phyloP scores from a whole-genome alignment of 2,888 invertebrate species.

The Agrotis ipsilon region DNA sequence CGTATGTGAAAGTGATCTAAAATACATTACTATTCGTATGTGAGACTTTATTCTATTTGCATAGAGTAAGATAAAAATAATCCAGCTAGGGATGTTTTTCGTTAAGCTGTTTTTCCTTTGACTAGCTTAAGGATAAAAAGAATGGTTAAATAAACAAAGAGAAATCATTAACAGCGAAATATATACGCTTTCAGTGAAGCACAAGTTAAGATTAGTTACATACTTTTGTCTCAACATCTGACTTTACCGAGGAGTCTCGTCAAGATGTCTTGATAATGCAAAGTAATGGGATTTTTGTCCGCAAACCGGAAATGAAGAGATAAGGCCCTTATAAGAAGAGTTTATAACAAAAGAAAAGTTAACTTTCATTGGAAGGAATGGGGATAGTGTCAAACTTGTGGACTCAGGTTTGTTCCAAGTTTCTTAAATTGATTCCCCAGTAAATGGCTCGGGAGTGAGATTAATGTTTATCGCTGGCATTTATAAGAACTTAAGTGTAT shows the following conservation, averaged over 20 bases:
- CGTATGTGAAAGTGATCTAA: constrained; percentile 10
- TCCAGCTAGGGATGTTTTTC: constrained; percentile 10
- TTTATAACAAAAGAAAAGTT: constrained; percentile 82
- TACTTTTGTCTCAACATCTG: constrained; percentile 60
- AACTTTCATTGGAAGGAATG: constrained; percentile 84
- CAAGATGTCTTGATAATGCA: constrained; percentile 83
- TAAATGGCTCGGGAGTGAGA: constrained; percentile 74
- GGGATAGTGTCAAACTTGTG: constrained; percentile 71
- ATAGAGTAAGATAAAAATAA: constrained; percentile 6
- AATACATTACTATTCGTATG: constrained; percentile 21
- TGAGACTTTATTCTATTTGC: background rate
- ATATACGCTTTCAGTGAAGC: constrained; percentile 44
- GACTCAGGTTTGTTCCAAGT: constrained; percentile 74
- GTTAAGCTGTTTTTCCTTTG: background rate
- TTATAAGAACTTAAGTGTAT: constrained; percentile 58
- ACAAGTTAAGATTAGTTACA: constrained; percentile 63
- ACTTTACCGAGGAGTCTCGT: constrained; percentile 74
- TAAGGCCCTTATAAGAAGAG: constrained; percentile 81
- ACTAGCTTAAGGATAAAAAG: background rate
- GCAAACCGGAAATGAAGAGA: constrained; percentile 81
- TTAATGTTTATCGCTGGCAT: constrained; percentile 71
- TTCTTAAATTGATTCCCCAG: constrained; percentile 80
- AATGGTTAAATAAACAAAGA: constrained; percentile 34
- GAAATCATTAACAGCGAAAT: constrained; percentile 47
- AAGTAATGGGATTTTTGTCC: constrained; percentile 84